Evolutionary conservation across 2,888 invertebrate species (phyloP), one percentile per base, ranked within the genome.

Genomic region (Nematopogon swammerdamellus): DNA sequence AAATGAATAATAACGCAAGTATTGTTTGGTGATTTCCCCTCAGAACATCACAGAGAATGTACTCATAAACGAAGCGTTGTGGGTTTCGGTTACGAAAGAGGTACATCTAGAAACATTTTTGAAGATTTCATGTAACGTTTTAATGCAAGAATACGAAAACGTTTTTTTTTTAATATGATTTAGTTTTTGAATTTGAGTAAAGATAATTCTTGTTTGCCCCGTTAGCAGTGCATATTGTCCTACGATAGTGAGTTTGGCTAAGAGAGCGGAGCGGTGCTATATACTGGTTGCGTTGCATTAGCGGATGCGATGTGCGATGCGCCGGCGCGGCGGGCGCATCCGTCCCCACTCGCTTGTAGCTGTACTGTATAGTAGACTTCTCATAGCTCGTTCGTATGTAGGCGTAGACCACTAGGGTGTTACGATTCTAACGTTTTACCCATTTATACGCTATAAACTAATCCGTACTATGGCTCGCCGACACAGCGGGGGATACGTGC

Each of bases 31-130:
- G 73, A 72, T 85, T 83, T 87, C 84, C 84, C 85, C 86, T 83
- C 91, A 94, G 94, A 94, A 94, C 85, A 91, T 94, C 88, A 93
- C 92, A 84, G 92, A 93, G 88, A 89, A 91, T 85, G 89, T 92
- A 82, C 91, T 93, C 85, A 86, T 93, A 85, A 94, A 93, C 85
- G 92, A 93, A 85, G 92, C 91, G 72, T 88, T 89, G 83, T 93
- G 93, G 93, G 91, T 92, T 82, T 87, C 89, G 80, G 87, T 91
- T 82, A 92, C 91, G 77, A 88, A 89, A 87, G 93, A 93, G 93
- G 93, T 93, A 92, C 85, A 83, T 81, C 81, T 82, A 76, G 77
- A 75, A 69, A 74, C 68, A 36, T 44, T 77, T 77, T 77, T 77
- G 72, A 77, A 73, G 77, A 79, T 77, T 79, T 75, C 72, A 75